Evolutionary conservation across 2,113 vertebrate genomes (phyloP).

Genomic region (Lamprotornis superbus): DNA sequence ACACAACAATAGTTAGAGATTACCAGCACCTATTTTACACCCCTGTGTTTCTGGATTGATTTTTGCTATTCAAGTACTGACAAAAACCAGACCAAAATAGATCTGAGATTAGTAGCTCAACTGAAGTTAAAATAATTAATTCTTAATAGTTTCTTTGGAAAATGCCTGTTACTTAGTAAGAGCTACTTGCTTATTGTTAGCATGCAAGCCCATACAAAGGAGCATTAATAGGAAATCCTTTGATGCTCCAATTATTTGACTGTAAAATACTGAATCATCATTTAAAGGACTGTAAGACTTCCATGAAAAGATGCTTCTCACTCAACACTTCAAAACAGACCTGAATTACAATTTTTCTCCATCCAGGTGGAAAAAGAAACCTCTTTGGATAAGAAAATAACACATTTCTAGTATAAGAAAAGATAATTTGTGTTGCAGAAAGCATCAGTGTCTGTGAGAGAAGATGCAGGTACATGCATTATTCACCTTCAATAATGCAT

Average conservation of each 20-base stretch:
- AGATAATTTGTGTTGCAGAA: not conserved
- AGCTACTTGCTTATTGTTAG: not conserved
- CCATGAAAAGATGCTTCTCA: not conserved
- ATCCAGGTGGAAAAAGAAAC: not conserved
- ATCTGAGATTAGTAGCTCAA: conserved; percentile 65
- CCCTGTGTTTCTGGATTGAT: conserved; percentile 1
- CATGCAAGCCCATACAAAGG: not conserved
- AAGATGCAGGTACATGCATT: not conserved
- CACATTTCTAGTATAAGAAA: not conserved
- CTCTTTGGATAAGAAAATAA: not conserved
- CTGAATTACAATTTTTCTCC: not conserved
- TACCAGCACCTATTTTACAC: not conserved
- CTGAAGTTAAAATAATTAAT: not conserved
- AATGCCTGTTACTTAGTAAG: not conserved
- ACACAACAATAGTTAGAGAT: not conserved
- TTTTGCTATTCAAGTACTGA: conserved; percentile 27
- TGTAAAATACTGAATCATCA: not conserved
- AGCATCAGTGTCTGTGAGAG: not conserved
- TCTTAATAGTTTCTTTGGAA: not conserved
- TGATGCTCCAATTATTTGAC: not conserved
- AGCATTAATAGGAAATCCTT: not conserved
- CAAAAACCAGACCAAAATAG: conserved; percentile 67
- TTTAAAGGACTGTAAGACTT: not conserved
- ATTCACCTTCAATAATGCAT: not conserved
- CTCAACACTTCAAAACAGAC: not conserved